Percentiles rank a stretch among this genome's conserved stretches.
phyloP scores from a whole-genome alignment of 1,140 invertebrate species.

The Drosophila mayri region DNA sequence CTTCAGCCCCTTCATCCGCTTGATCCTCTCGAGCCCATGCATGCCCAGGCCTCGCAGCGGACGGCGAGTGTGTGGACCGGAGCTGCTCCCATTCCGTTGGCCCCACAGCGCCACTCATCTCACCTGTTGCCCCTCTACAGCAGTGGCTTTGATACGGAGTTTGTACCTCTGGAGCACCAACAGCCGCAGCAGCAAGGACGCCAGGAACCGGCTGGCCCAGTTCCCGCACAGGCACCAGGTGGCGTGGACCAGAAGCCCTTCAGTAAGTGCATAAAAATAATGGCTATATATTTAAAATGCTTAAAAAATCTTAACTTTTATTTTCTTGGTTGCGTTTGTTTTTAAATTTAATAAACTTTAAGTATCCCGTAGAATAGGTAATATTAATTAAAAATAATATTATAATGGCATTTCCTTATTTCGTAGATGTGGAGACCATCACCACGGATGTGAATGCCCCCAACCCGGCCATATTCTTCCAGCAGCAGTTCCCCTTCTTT shows the following conservation, averaged over 20 bases:
- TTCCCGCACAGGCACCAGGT: slow-evolving; percentile 10
- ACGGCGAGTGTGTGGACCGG: slow-evolving; percentile 64
- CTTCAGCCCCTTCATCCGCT: slow-evolving; percentile 50
- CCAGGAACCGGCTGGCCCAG: slow-evolving; percentile 31
- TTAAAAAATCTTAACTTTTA: not conserved
- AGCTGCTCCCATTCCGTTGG: slow-evolving; percentile 43
- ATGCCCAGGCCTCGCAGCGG: slow-evolving; percentile 69
- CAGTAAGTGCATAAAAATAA: slow-evolving; percentile 52
- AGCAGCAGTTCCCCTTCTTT: slow-evolving; percentile 83
- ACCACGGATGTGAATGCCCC: slow-evolving; percentile 73
- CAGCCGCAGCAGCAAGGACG: slow-evolving; percentile 64
- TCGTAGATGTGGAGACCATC: slow-evolving; percentile 71
- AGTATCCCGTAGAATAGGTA: not conserved
- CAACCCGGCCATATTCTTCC: slow-evolving; percentile 76
- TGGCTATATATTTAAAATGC: too few relatives aligned
- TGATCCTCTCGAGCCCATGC: slow-evolving; percentile 66
- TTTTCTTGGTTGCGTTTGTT: not conserved
- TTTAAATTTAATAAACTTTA: not conserved
- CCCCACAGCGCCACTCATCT: slow-evolving; percentile 58
- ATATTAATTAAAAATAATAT: not conserved
- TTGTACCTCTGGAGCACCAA: slow-evolving; percentile 76
- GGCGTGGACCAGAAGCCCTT: slow-evolving; percentile 70
- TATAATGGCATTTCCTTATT: slow-evolving; percentile 5
- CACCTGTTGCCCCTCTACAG: slow-evolving; percentile 67
- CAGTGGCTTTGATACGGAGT: slow-evolving; percentile 68